Percentiles rank a stretch among this genome's conserved stretches.
Evolutionary conservation across 2,797 vertebrate genomes (phyloP).

Genomic region (Salmo trutta): DNA sequence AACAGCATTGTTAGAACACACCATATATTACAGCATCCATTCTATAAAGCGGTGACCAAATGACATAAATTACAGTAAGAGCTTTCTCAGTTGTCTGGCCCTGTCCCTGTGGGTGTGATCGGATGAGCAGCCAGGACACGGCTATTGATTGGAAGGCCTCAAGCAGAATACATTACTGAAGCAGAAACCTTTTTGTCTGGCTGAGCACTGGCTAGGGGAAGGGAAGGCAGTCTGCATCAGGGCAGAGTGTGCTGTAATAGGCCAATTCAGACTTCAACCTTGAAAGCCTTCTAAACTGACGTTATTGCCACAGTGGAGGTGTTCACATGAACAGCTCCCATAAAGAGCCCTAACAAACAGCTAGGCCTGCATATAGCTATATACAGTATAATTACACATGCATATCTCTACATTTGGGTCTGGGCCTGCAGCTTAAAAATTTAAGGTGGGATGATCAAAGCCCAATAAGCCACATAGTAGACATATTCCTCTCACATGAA

Average conservation of each 20-base stretch:
- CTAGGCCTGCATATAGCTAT: too few species aligned
- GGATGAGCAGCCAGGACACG: neutral
- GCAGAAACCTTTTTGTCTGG: neutral
- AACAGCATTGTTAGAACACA: slow-evolving; percentile 10
- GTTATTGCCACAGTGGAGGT: neutral
- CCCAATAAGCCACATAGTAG: too few species aligned
- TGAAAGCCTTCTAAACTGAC: neutral
- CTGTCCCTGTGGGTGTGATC: slow-evolving; percentile 5
- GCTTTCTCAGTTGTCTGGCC: slow-evolving; percentile 24
- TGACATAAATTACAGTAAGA: slow-evolving; percentile 42
- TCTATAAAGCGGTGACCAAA: slow-evolving; percentile 21
- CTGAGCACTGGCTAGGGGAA: neutral
- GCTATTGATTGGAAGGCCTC: slow-evolving; percentile 44
- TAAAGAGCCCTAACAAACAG: neutral
- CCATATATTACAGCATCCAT: slow-evolving; percentile 16
- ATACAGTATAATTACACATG: too few species aligned
- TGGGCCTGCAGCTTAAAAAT: too few species aligned
- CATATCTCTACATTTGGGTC: too few species aligned
- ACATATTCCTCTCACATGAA: too few species aligned
- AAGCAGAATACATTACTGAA: slow-evolving; percentile 39
- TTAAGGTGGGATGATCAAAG: too few species aligned
- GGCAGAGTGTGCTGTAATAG: neutral
- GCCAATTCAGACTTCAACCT: neutral
- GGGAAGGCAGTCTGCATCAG: neutral
- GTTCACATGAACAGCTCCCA: slow-evolving; percentile 1